Percentiles rank a stretch among this genome's conserved stretches.
phyloP scores from a whole-genome alignment of 2,797 vertebrate genomes.

The Psittacula echo region DNA sequence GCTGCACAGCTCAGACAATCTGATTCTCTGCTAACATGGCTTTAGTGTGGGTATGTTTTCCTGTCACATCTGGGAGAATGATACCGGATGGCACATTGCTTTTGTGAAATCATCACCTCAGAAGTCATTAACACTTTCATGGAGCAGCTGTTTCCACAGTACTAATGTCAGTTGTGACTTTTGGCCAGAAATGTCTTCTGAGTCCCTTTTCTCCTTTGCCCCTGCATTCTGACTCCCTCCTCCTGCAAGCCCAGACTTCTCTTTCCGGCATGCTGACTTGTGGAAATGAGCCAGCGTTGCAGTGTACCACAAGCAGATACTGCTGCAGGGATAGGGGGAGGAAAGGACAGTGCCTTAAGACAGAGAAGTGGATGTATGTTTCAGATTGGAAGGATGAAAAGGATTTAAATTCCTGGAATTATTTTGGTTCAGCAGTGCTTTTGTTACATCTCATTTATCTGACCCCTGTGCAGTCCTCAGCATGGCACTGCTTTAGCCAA shows the following conservation, averaged over 20 bases:
- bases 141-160: not conserved
- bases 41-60: not conserved
- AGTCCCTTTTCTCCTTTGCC: not conserved
- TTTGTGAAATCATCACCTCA: not conserved
- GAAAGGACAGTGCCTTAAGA: not conserved
- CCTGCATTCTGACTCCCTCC: not conserved
- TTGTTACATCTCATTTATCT: not conserved
- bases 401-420: not conserved
- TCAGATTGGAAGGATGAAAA: not conserved
- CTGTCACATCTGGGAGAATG: not conserved
- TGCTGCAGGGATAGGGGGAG: not conserved
- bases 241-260: not conserved
- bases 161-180: not conserved
- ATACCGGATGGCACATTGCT: not conserved
- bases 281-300: constrained; percentile 48
- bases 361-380: not conserved
- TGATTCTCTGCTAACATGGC: not conserved
- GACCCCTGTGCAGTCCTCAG: not conserved
- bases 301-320: constrained; percentile 17
- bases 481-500: not conserved
- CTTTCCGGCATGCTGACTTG: not conserved
- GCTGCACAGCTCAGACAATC: constrained; percentile 14
- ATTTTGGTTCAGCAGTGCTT: not conserved
- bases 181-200: not conserved
- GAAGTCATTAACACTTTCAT: not conserved